Base-by-base conservation (phyloP, 2,797 vertebrate species). In the Percopsis omiscomaycus region DNA sequence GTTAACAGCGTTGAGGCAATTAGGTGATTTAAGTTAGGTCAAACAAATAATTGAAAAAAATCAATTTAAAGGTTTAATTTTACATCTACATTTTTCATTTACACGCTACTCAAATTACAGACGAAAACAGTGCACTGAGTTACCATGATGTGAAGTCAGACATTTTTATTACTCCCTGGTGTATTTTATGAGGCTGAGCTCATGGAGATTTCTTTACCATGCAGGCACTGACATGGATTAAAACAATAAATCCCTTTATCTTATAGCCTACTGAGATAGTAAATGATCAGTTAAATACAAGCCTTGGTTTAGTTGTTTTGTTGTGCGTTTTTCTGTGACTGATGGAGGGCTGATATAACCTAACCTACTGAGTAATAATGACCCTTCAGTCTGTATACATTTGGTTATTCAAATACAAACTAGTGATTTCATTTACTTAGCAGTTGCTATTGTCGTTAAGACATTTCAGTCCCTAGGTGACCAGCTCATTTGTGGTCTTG, bases 111-210 rank as follows among this genome's bases (percentile, higher is more conserved):
- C 53, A 75, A 75, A 51, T 45, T 59, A 12, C 72, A 55, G 64
- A 61, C 66, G 74, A 64, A 1, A 80, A 73, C 65, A 68, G 66
- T 71, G 84, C 32, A 77, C 77, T 61, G 70, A 82, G 73, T 61
- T 62, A 56, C 50, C 50, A 27, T 74, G 49, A 67, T 52, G 29
- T 63, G 32, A 68, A 78, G 61, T 74, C 69, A 75, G 74, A 71
- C 65, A 74, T 59, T 73, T 88, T 86, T 81, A 85, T 48, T 62
- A 74, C 68, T 45, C 64, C 46, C 54, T 63, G 57, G 75, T 72
- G 60, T 54, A 64, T 81, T 85, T 87, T 78, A 84, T 60, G 68
- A 63, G 56, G 75, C 64, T 84, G 82, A 86, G 81, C 74, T 83
- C 76, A 77, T 65, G 57, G 59, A 75, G 69, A 87, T 78, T 81